Base-by-base conservation (phyloP, 2,797 vertebrate species). In the Paratrypauchen microcephalus region DNA sequence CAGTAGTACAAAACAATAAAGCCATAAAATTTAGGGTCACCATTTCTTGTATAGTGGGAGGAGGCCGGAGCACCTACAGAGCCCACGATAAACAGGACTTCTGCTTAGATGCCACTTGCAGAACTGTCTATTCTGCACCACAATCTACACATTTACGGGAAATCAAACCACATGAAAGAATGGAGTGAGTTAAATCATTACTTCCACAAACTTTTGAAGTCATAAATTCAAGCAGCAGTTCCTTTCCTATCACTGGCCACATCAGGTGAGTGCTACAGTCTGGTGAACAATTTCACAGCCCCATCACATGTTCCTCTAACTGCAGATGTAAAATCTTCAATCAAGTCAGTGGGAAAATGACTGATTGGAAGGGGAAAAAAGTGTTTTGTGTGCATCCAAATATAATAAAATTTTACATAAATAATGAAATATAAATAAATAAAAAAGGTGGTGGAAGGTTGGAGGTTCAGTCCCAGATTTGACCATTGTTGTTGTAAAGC, bases 121-220 rank as follows among this genome's bases (percentile, higher is more conserved):
- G 79, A 83, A 72, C 83, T 87, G 74, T 88, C 81, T 83, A 73
- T 89, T 91, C 86, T 91, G 87, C 81, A 86, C 86, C 80, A 77
- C 73, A 23, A 55, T 55, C 52, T 12, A 23, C 52, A 55, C 61
- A 52, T 62, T 30, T n/a, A 2, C 39, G 15, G 63, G 41, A 15
- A 66, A 48, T 41, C 41, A 61, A 61, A 63, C 57, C 55, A 32
- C 28, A 60, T 36, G 16, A 55, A 45, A 4, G 4, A 60, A 52
- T 18, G 12, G 18, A 15, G 32, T 19, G 1, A 36, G 16, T 61
- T n/a, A 72, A n/a, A 69, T 36, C 12, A 48, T 62, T 23, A 61
- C 45, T 65, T 50, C 73, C 30, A 15, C 32, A 60, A 67, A 73
- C 47, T 65, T 52, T 66, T 60, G 68, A 47, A 70, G 5, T 28